Base-by-base conservation (phyloP, 1,140 invertebrate genomes). In the Heliconius eleuchia region DNA sequence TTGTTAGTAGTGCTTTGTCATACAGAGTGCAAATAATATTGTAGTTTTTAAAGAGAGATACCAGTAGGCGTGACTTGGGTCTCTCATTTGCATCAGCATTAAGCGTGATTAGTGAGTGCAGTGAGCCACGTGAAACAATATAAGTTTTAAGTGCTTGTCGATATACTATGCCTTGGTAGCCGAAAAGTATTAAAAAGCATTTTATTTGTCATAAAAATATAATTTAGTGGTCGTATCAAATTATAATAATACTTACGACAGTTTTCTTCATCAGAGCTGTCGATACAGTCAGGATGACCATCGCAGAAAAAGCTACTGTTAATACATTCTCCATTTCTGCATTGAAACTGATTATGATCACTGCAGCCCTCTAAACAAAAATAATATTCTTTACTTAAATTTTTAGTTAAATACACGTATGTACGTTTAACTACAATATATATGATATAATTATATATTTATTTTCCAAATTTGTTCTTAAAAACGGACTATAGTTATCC, bases 281-380 rank as follows among this genome's bases (percentile, higher is more conserved):
- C 97, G 23, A 83, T 85, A 86, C 97, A 98, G 82, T 98, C 96
- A 8, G 42, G 27, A 11, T 92, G 82, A 60, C 91, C 81, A 76
- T 96, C 94, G 79, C 96, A 96, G 78, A 97, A 96, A 95, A 97
- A 98, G 82, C 96, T 90, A 70, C 95, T 93, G 19, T 97, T 96
- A 84, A 98, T 97, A 88, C 98, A 99, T 85, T 96, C 92, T 27
- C 97, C 96, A 77, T 95, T 88, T 8, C 82, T 79, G 81, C 95
- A 95, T 42, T 87, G 86, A 87, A 93, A 95, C 81, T 95, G 90
- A 66, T 92, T 89, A 9, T 66, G 23, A 66, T 85, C 79, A 11
- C 83, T 86, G 82, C 95, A 96, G 71, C 74, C 81, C 84, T 74
- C 94, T 95, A 39, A 79, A 80, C 73, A 83, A 55, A 78, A 83